Base-by-base conservation (phyloP, 1,140 invertebrate genomes). In the Spodoptera frugiperda region DNA sequence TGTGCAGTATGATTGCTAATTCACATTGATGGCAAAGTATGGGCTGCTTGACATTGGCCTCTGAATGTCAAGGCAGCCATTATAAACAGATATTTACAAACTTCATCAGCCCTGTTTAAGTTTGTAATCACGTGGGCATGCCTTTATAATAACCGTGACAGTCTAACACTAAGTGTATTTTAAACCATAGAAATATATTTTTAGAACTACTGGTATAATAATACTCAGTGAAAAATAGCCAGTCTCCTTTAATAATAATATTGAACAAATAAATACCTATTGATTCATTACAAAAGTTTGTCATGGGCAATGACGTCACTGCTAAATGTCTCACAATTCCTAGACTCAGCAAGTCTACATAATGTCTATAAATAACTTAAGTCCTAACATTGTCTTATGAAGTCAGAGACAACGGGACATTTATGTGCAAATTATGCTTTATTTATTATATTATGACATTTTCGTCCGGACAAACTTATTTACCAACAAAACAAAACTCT, bases 401-500 rank as follows among this genome's bases (percentile, higher is more conserved):
- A 44, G n/a, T 3, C 6, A 39, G 19, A 10, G 15, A 39, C 33
- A 39, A 15, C 14, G 3, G 10, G 30, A 39, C 25, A n/a, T 8
- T 39, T 39, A 19, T 17, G 33, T 2, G 59, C 12, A 55, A n/a
- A 54, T 63, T 21, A 54, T 44, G 55, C 46, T 15, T n/a, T 70
- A 68, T 77, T 19, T 51, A 11, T 61, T 49, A 48, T 76, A 39
- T 39, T 39, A 11, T 49, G 75, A 59, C 61, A 63, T 73, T 76
- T 76, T 46, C 39, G 59, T 74, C n/a, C 70, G 44, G 63, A 74
- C 74, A 73, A 82, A 78, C 48, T 81, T 83, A 87, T 85, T 87
- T 85, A 87, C 83, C 73, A 82, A 83, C 81, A 85, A 86, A 87
- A 86, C 84, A 82, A 82, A 81, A 78, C 68, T 73, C 61, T 81